Evolutionary conservation across 2,888 invertebrate species (phyloP), one percentile per base, ranked within the genome.

Genomic region (Eulithis testata): DNA sequence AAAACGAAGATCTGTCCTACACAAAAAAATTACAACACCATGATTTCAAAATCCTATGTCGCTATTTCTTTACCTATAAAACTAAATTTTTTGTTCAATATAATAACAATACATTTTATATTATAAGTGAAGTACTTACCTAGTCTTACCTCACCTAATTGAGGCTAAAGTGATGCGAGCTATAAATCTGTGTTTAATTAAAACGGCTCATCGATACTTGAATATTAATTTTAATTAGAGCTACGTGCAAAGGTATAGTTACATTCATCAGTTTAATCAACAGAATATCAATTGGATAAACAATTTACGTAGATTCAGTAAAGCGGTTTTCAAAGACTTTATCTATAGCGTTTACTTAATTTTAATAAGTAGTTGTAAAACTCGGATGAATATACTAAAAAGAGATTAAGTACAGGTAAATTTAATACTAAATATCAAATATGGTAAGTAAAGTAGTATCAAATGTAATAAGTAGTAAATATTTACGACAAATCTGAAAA

Each of bases 181-280:
- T 43, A 36, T 8, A 49, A 47, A 60, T 68, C 59, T 60, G 60
- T 56, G 50, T 62, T 65, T 62, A 65, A 62, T 62, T 60, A 55
- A 21, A 59, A 53, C 49, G 62, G 62, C 62, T 68, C 57, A 63
- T 65, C 68, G 68, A 68, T 68, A 68, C 65, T 43, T 53, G 65
- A 62, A 65, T 63, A 68, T 68, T 65, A 68, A 68, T 65, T 68
- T 68, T 63, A 68, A 68, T 68, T 68, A 63, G 53, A 63, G 56
- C 51, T 59, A 62, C 68, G 63, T 60, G 65, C 56, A 21, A 52
- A 63, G 63, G 44, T 59, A 51, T 51, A 27, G 50, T 9, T 61
- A 14, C 55, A 37, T 66, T 56, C 49, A 56, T 60, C 44, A 52
- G 60, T 52, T 60, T 63, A 56, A 56, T 63, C 21, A 56, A 60